Base-by-base conservation (phyloP, 2,888 invertebrate species). In the Cyclophora punctaria region DNA sequence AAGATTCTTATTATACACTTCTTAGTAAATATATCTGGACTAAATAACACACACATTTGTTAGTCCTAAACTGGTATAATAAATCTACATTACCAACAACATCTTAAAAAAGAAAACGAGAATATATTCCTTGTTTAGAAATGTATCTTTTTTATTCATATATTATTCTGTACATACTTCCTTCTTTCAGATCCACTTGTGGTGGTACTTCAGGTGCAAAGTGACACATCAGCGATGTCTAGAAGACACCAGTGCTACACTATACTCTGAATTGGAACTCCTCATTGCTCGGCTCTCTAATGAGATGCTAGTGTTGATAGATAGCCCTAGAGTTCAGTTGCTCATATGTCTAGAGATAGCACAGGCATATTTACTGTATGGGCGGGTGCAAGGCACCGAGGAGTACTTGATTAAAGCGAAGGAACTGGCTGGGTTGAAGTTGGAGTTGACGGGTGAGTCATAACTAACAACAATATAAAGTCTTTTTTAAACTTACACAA, bases 121-220 rank as follows among this genome's bases (percentile, higher is more conserved):
- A 20, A 20, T 20, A 20, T 20, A 20, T 20, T 20, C 20, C 20
- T 20, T 20, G 20, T 20, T 2, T 20, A 20, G 1, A 20, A 20
- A 20, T 20, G 20, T 41, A 41, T 20, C 45, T 48, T 20, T n/a
- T 45, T 51, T 50, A 49, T 34, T 48, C 42, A 45, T 41, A 3
- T 42, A 7, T 37, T 20, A 2, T 20, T 20, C 20, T 20, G 20
- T 20, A 20, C 20, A 20, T 20, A 20, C 20, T 20, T 20, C 20
- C 2, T 20, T 20, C 2, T 61, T 75, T 4, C 60, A 88, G 88
- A 49, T 87, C 5, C 66, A 83, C 50, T 57, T 89, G 37, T 93
- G 93, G 94, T 96, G 96, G 97, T 80, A 90, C 58, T 87, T 96
- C 67, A 90, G 97, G 62, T 86, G 91, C 49, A 88, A 94, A 62